Evolutionary conservation across 2,888 invertebrate species (phyloP), one percentile per base, ranked within the genome.

Genomic region (Xanthorhoe designata): DNA sequence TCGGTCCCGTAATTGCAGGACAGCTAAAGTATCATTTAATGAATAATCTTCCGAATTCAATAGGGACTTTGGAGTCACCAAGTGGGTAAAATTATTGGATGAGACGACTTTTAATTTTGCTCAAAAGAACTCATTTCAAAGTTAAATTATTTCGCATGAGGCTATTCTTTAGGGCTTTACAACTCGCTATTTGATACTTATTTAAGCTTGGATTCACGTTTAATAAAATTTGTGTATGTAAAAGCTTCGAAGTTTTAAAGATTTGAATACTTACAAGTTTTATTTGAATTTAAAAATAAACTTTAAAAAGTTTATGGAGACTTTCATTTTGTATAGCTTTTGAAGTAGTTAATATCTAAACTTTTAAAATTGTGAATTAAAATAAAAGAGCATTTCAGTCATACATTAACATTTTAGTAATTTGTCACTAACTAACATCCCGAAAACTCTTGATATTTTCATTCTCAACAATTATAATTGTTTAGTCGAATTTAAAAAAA

Each of bases 11-110:
- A 90, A 92, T 91, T 90, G 88, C 87, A 79, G 84, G 82, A 80
- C 87, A 85, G 82, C 86, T 86, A 88, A 85, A 88, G 88, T 89
- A 89, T 89, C 89, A 84, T 88, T 90, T 87, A 87, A 91, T 87
- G 84, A 88, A 89, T 88, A 88, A 87, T 86, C 78, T 80, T 73
- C 78, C 75, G 81, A 85, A 83, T 87, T 89, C 83, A 87, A 90
- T 86, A 80, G 85, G 75, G 72, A 84, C 74, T 73, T 74, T 64
- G 70, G n/a, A 83, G 79, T 81, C 80, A 77, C 75, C 81, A 81
- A 70, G 74, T 83, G 82, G 79, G 83, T 79, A 73, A 78, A 86
- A 84, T 84, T 85, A 87, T 87, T 77, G 83, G 78, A 76, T 77
- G 77, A 78, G 78, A 80, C 74, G 78, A 77, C 84, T 87, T 88